Evolutionary conservation across 2,797 vertebrate species (phyloP).

Genomic region (Chromobotia macracanthus): DNA sequence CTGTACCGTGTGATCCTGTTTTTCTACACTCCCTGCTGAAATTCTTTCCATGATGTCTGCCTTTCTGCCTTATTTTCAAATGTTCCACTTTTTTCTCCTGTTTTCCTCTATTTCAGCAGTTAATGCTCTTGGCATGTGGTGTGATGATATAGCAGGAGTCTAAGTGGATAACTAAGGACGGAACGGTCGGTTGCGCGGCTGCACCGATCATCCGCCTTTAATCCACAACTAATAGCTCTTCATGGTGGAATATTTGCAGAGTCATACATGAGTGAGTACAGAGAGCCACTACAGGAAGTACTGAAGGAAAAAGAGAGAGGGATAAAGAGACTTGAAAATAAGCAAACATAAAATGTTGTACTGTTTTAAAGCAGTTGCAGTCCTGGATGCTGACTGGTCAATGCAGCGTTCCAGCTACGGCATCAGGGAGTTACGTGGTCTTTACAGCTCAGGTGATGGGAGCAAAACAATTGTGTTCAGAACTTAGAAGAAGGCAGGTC

Average conservation of each 20-base stretch:
- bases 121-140: constrained; percentile 65
- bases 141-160: constrained; percentile 65
- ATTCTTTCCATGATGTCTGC: constrained; percentile 60
- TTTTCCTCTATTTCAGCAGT: constrained; percentile 59
- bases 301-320: neutral
- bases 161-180: constrained; percentile 45
- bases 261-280: constrained; percentile 57
- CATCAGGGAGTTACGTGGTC: no score
- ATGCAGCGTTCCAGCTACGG: neutral
- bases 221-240: constrained; percentile 43
- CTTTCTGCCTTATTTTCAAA: constrained; percentile 67
- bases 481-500: no score
- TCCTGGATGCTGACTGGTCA: neutral
- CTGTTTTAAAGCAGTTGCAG: neutral
- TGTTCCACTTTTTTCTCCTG: constrained; percentile 9
- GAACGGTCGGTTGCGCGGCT: constrained; percentile 27
- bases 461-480: no score
- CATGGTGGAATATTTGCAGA: constrained; percentile 42
- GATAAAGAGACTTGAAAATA: neutral
- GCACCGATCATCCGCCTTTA: constrained; percentile 33
- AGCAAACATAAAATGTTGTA: neutral
- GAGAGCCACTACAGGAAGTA: constrained; percentile 4
- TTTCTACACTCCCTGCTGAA: constrained; percentile 30
- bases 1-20: constrained; percentile 25
- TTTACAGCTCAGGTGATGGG: no score